Evolutionary conservation across 2,113 vertebrate species (phyloP), one percentile per base, ranked within the genome.

Genomic region (Cettia cetti): DNA sequence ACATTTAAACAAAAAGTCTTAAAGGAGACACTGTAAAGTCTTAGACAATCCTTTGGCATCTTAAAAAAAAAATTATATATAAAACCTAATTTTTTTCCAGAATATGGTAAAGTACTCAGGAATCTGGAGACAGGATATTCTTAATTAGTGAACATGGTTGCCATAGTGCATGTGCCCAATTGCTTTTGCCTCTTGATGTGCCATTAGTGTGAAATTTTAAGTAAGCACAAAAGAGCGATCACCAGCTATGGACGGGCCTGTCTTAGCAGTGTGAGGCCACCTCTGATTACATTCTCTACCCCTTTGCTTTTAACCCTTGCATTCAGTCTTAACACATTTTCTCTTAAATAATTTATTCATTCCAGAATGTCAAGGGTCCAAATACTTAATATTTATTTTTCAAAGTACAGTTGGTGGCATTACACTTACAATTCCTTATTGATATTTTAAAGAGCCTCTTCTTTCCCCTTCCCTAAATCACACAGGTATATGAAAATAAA

Each of bases 331-430:
- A 99, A 98, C 98, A 98, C 97, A 98, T 97, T 98, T 98, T 97
- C 98, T 99, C 98, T 99, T 99, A 99, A 99, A 98, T 98, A 98
- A 98, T 98, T 98, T 99, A 99, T 98, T 99, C 98, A 99, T 99
- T 99, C 99, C 99, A 99, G 98, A 98, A 98, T 98, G 98, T 98
- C 98, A 98, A 98, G 98, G 98, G 99, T 99, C 98, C 98, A 99
- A 98, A 97, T 98, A 98, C 97, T 97, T 98, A 98, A 97, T 99
- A 99, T 99, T 98, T 98, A 97, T 97, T 98, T 88, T 93, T 92
- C 97, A 98, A 98, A 97, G 96, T 98, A 98, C 98, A 98, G 98
- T 99, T 98, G 98, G 98, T 98, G 98, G 98, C 98, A 98, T 99
- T 99, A 98, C 98, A 98, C 99, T 99, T 98, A 98, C 97, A 97